Evolutionary conservation across 2,888 invertebrate genomes (phyloP), one percentile per base, ranked within the genome.

Genomic region (Cataglyphis rosenhaueri): DNA sequence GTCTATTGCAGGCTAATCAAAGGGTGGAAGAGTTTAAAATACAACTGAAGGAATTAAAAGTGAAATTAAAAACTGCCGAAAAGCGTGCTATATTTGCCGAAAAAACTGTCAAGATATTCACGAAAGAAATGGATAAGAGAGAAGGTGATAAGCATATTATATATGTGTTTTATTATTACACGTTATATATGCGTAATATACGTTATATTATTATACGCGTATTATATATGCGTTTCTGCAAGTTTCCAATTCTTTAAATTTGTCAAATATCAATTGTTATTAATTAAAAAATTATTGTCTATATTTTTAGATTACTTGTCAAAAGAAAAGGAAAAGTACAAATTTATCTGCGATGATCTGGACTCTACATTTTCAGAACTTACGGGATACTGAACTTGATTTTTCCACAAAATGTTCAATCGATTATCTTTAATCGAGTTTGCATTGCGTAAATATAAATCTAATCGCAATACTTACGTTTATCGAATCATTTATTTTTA

Each of bases 281-380:
- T 10, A n/a, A 71, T 76, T 15, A 41, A 57, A 57, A 57, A 38
- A 59, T 44, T n/a, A 38, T 52, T 5, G 25, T 29, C 38, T 32
- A 85, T 25, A 85, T 82, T 97, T 97, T 91, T 97, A 98, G 98
- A 98, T 96, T 96, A 96, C 94, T 96, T 98, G 95, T 97, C 97
- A 96, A 96, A 96, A 91, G 96, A 96, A 96, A 98, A 97, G 95
- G 97, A 97, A 95, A 97, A 97, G 95, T 97, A 96, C 96, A 97
- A 97, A 95, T 95, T 96, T 89, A 97, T 97, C 94, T 96, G 96
- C 94, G 97, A 97, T 94, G 97, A 97, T 94, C 95, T 97, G 95
- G 97, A 97, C 95, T 95, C 96, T 91, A 97, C 97, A 90, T 97
- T 97, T 95, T 96, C 97, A 91, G 97, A 97, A 94, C 95, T 97